Evolutionary conservation across 2,888 invertebrate genomes (phyloP), one percentile per base, ranked within the genome.

Genomic region (Cepaea hortensis): DNA sequence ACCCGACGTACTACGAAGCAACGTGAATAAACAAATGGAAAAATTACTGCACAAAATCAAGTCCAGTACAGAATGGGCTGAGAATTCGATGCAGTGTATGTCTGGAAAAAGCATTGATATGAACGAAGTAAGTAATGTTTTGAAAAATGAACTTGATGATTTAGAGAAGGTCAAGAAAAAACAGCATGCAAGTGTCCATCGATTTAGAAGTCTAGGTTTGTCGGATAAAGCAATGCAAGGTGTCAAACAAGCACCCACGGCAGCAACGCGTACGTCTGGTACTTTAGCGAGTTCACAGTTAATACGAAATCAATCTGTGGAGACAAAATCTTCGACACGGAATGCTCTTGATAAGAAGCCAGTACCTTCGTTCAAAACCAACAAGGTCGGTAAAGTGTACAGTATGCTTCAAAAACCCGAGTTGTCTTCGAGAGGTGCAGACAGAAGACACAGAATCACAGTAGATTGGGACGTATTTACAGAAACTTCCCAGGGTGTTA

Each of bases 391-490:
- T 1, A 46, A 55, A 50, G 7, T 20, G 72, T n/a, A 1, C n/a
- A 15, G 20, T 11, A 55, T 23, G 35, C 13, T 3, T 18, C 35
- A 35, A 23, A 61, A 35, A 55, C 50, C 7, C 20, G 1, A 18
- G 11, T 3, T 20, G 55, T 55, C 7, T 55, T 1, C 3, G 9
- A 7, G 4, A n/a, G 23, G n/a, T n/a, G 55, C 46, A 55, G 11
- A 9, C 1, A 35, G 23, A 3, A 70, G 11, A 5, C 85, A 85
- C 48, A 46, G 15, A n/a, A 55, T 79, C 35, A 81, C 85, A 5
- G 75, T 85, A 48, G 48, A 75, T 65, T 81, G 85, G 81, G 81
- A 85, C 50, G 48, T 81, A 5, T 81, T 85, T 85, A 65, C 65
- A 20, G n/a, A 65, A 13, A 48, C 62, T n/a, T 2, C 23, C 1